Evolutionary conservation across 2,797 vertebrate species (phyloP), one percentile per base, ranked within the genome.

Genomic region (Tarsius wallacei): DNA sequence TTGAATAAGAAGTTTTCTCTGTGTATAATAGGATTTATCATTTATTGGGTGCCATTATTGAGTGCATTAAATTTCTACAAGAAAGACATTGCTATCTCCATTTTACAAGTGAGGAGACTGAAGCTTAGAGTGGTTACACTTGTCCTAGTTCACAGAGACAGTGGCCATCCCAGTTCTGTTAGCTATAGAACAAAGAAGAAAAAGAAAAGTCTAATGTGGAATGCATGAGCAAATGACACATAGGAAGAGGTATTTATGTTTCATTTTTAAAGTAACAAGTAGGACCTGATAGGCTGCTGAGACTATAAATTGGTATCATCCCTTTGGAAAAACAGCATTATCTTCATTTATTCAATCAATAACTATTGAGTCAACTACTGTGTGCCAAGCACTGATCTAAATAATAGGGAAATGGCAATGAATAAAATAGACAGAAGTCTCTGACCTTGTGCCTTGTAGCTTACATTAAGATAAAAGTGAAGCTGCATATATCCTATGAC

Each of bases 21-120:
- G 33, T 91, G n/a, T n/a, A n/a, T n/a, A 83, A 92, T 91, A 88
- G 77, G 64, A 94, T 95, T 97, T 97, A 91, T 97, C 83, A 93
- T 85, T 91, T 91, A 89, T 64, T 91, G 68, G 71, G 21, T 94
- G n/a, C 74, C 51, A 26, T 89, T 89, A 85, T 5, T 93, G 71
- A 94, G n/a, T 85, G 51, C 74, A 74, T 96, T 96, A 87, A 94
- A 77, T 87, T 66, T 87, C 83, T 80, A 73, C 16, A 81, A 61
- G 59, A 64, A 91, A 90, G 63, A 15, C 49, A 84, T 59, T 90
- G 61, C 51, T 81, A 17, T 86, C 10, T 51, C 64, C 83, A 57
- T 83, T 96, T 95, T 90, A 86, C 31, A 83, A 93, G 63, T 82
- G 71, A 92, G 73, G 81, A 93, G 77, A 95, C 87, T 85, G 92